Percentiles rank a stretch among this genome's conserved stretches.
These are phyloP conservation scores for Nothura maculosa DNA, from an alignment of 2,797 vertebrate genomes.

Conservation along the genomic window DNA sequence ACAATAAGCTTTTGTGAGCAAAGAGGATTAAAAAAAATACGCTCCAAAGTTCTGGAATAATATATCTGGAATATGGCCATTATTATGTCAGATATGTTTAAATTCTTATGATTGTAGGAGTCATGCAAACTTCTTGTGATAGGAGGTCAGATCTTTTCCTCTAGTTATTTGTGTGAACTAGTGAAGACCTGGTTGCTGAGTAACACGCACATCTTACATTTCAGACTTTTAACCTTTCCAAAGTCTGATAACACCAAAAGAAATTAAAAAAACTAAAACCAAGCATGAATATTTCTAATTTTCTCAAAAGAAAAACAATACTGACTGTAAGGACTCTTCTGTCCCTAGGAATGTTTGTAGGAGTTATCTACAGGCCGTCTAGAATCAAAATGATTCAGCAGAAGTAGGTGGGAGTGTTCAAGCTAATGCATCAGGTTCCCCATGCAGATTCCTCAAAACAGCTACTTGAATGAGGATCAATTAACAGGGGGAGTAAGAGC, in stretches of 20 bases:
- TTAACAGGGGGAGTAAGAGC: background rate
- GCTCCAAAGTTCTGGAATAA: background rate
- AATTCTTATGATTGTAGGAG: background rate
- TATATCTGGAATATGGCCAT: background rate
- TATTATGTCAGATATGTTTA: background rate
- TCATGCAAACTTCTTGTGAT: background rate
- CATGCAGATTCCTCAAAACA: background rate
- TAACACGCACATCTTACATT: background rate
- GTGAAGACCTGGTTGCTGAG: fast-evolving
- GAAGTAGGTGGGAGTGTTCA: background rate
- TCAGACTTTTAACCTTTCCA: background rate
- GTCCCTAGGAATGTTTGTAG: background rate
- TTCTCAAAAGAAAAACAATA: background rate
- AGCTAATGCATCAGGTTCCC: background rate
- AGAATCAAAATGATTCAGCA: background rate
- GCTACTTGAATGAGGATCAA: background rate
- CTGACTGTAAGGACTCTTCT: background rate
- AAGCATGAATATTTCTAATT: background rate
- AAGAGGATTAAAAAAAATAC: background rate
- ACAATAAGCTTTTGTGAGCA: background rate
- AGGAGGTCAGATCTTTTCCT: background rate
- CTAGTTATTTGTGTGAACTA: fast-evolving
- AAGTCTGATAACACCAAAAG: background rate
- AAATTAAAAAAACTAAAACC: background rate
- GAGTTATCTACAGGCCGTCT: background rate